Evolutionary conservation across 2,113 vertebrate genomes (phyloP), one percentile per base, ranked within the genome.

Genomic region (Indicator maculatus): DNA sequence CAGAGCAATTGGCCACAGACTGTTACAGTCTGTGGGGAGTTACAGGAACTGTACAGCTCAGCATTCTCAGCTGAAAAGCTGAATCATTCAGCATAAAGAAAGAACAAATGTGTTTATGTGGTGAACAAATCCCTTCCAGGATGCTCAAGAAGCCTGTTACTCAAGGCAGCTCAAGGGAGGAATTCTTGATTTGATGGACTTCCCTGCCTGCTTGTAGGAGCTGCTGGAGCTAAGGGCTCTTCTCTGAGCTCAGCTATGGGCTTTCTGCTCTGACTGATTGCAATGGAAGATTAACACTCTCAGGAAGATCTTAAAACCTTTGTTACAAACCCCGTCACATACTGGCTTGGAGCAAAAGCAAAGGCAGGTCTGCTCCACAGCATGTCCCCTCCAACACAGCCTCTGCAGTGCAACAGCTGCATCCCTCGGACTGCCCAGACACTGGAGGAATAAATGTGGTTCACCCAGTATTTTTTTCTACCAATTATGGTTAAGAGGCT

Each of bases 361-460:
- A 30, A 23, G 53, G n/a, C 27, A n/a, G 36, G 2, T 69, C 28
- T 47, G 28, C 15, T 20, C 38, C 67, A 19, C 0, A 0, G 20
- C 4, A 4, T 11, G 26, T 1, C 24, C n/a, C 15, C 17, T 76
- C 65, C 65, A 39, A 26, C 10, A 2, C 41, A 83, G 69, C 33
- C 60, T 64, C 61, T 0, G 1, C 18, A 30, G 64, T 4, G 10
- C 20, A 21, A 36, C 16, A 56, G 55, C 69, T 0, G 0, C 47
- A 33, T 55, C 55, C 27, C 17, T 31, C 41, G 77, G 58, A 67
- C 33, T 18, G 58, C 33, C 53, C 26, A 59, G 28, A 18, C 30
- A 44, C 26, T 24, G 23, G 19, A 84, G 30, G 24, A 74, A 53
- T 61, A 75, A 84, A 55, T 65, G 20, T 45, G 8, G 15, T n/a